Evolutionary conservation across 2,888 invertebrate genomes (phyloP).

Genomic region (Acanthosepion pharaonis): DNA sequence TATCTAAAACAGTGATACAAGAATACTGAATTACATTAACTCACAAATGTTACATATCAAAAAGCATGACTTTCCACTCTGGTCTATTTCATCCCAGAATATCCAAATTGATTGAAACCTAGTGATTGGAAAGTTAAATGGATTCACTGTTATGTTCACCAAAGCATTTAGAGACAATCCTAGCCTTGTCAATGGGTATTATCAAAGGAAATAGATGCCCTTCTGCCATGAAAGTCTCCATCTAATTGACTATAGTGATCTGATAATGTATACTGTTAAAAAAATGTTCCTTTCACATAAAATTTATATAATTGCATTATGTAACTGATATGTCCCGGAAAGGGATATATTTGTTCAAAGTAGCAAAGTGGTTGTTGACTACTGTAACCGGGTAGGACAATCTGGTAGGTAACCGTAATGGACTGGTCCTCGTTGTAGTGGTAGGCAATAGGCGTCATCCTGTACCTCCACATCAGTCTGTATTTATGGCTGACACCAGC

Average conservation of each 20-base stretch:
- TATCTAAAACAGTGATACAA: background rate
- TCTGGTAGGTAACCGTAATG: too few species aligned
- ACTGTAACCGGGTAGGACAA: too few species aligned
- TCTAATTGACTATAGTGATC: background rate
- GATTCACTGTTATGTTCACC: background rate
- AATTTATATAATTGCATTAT: background rate
- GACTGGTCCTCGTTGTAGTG: too few species aligned
- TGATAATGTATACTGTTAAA: background rate
- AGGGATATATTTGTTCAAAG: too few species aligned
- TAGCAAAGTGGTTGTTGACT: too few species aligned
- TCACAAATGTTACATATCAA: too few species aligned
- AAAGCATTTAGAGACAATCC: slow-evolving; percentile 33
- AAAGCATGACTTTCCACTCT: background rate
- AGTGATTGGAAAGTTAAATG: background rate
- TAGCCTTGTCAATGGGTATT: slow-evolving; percentile 4
- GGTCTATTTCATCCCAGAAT: background rate
- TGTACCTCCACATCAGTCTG: too few species aligned
- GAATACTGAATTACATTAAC: background rate
- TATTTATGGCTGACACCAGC: too few species aligned
- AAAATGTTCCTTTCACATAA: background rate
- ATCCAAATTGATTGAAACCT: slow-evolving; percentile 17
- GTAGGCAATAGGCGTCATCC: too few species aligned
- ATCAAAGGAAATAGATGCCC: background rate
- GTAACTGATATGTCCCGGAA: too few species aligned
- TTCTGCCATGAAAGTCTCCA: background rate